Conservation (phyloP, 2,888 invertebrate species). For the Lasioglossum lativentre region DNA sequence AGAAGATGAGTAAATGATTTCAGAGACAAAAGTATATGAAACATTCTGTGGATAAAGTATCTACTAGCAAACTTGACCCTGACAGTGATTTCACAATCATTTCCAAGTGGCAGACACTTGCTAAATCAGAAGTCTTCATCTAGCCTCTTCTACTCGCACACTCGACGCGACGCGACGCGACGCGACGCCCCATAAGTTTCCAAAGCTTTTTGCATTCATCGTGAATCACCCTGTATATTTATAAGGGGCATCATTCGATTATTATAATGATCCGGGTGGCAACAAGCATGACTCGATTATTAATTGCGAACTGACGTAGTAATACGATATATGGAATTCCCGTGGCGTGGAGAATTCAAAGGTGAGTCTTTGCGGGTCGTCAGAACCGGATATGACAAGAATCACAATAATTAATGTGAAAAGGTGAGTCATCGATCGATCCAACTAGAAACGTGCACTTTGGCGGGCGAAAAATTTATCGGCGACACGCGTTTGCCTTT, state of each 20-base stretch:
- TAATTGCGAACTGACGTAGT: slow-evolving; percentile 39
- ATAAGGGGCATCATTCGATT: background rate
- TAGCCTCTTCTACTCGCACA: no score
- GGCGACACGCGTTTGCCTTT: slow-evolving; percentile 2
- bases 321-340: slow-evolving; percentile 39
- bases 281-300: background rate
- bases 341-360: slow-evolving; percentile 33
- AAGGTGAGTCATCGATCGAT: slow-evolving; percentile 60
- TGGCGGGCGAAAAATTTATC: slow-evolving; percentile 37
- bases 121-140: background rate
- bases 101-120: background rate
- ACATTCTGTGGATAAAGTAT: background rate
- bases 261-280: slow-evolving; percentile 11
- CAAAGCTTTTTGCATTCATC: slow-evolving; percentile 13
- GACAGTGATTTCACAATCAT: background rate
- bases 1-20: background rate
- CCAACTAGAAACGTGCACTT: slow-evolving; percentile 33
- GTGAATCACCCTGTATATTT: slow-evolving; percentile 11
- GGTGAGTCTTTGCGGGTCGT: slow-evolving; percentile 39
- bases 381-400: slow-evolving; percentile 50
- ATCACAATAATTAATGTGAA: slow-evolving; percentile 56
- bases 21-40: background rate
- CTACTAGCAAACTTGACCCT: background rate
- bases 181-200: background rate
- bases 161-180: no score